A percentile compares a stretch with the other conserved stretches of the same genome.
Conservation (phyloP, 1,140 invertebrate genomes). For the Drosophila insularis region DNA sequence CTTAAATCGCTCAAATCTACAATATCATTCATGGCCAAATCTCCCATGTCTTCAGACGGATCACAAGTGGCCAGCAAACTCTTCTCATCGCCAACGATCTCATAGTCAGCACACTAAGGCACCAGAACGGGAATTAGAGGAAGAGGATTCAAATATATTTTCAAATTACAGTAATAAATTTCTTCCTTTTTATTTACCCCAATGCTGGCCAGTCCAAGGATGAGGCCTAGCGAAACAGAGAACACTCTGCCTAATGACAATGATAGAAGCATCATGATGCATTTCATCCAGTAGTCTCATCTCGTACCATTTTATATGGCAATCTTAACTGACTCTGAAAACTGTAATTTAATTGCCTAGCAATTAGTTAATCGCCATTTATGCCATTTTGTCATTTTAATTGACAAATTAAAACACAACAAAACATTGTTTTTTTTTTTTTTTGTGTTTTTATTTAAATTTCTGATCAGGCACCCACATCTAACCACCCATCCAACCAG, state of each 20-base stretch:
- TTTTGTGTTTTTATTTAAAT: not conserved
- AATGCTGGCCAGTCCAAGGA: not conserved
- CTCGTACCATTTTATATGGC: not conserved
- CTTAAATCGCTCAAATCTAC: constrained; percentile 33
- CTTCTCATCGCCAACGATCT: constrained; percentile 42
- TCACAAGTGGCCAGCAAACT: constrained; percentile 20
- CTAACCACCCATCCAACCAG: not conserved
- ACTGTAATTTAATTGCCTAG: not conserved
- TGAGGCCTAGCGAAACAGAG: not conserved
- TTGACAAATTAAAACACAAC: not conserved
- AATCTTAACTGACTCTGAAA: not conserved
- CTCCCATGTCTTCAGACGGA: constrained; percentile 21
- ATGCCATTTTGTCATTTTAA: constrained; percentile 7
- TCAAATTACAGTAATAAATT: not conserved
- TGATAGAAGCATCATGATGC: not conserved
- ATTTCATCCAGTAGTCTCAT: not conserved
- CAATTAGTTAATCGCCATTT: constrained; percentile 1
- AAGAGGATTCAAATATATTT: not conserved
- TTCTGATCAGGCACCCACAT: not conserved
- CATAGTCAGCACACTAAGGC: constrained; percentile 32
- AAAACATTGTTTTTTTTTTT: too few relatives aligned
- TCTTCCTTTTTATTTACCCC: not conserved
- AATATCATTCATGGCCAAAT: constrained; percentile 18
- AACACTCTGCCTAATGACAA: not conserved
- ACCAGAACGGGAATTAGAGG: not conserved